Evolutionary conservation across 1,140 invertebrate genomes (phyloP), one percentile per base, ranked within the genome.

Genomic region (Xylocopa sonorina): DNA sequence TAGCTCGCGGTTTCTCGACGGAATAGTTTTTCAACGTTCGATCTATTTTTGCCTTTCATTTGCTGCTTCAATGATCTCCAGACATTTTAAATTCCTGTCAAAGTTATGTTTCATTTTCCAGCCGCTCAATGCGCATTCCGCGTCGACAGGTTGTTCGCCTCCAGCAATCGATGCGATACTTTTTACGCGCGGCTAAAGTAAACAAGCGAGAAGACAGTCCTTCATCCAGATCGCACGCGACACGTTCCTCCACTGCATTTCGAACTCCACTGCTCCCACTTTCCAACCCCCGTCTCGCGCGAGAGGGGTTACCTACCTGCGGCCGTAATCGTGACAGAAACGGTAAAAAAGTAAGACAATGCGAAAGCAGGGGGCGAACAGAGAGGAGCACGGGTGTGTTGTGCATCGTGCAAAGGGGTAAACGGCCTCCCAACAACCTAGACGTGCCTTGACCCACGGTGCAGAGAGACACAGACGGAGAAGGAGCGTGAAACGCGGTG

Each of bases 351-450:
- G n/a, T n/a, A n/a, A n/a, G n/a, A n/a, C n/a, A n/a, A n/a, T n/a
- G n/a, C n/a, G n/a, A n/a, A n/a, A n/a, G n/a, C 66, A 53, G 80
- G 78, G 68, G 78, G 83, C 79, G 86, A 74, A 69, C 24, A 72
- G 50, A 29, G 53, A 64, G n/a, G n/a, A 60, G 29, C 46, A 64
- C 63, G 51, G 60, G 58, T 80, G 75, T 80, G 76, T 78, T 82
- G 86, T 81, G 68, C 58, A 81, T 41, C 48, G 83, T 80, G 82
- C 83, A 76, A 87, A 91, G 86, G 87, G 91, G 90, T 89, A 90
- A 92, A 92, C 87, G 91, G 89, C 91, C 91, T 92, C 89, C 87
- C 82, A 87, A 91, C 90, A 91, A 78, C 90, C 91, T 92, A 91
- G 91, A 91, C 90, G 91, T 91, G 84, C 90, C 90, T 91, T 91